These are phyloP conservation scores for Salarias fasciatus DNA, from an alignment of 2,797 vertebrate species.

Conservation along the genomic window DNA sequence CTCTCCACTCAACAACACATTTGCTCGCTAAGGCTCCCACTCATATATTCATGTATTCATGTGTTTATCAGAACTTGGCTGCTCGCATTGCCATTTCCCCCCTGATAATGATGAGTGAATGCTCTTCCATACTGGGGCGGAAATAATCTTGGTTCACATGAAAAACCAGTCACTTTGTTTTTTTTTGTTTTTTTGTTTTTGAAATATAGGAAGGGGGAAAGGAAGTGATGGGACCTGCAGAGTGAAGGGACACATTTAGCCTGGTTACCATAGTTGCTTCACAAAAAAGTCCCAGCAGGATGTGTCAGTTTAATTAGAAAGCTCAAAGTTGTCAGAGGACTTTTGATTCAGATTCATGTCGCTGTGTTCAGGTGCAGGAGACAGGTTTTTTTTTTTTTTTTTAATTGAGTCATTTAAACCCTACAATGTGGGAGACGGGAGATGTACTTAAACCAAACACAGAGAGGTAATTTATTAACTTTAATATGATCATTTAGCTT, in stretches of 20 bases:
- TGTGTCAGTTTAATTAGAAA: constrained; percentile 32
- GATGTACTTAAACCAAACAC: constrained; percentile 1
- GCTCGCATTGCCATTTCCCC: constrained; percentile 69
- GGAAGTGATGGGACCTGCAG: constrained; percentile 33
- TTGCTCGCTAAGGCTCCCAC: constrained; percentile 52
- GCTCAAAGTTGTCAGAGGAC: background rate
- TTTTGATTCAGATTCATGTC: background rate
- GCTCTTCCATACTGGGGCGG: constrained; percentile 62
- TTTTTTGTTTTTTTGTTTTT: constrained; percentile 31
- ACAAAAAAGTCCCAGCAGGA: constrained; percentile 10
- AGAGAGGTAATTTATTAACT: background rate
- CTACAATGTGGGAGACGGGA: background rate
- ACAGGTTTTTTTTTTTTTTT: background rate
- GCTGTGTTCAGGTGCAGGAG: constrained; percentile 6
- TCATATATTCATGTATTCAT: constrained; percentile 82
- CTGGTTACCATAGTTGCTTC: constrained; percentile 23
- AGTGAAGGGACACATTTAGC: constrained; percentile 36
- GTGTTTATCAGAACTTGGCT: constrained; percentile 76
- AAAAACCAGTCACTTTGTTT: constrained; percentile 55
- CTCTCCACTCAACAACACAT: constrained; percentile 74
- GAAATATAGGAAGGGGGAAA: constrained; percentile 20
- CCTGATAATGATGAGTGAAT: constrained; percentile 71
- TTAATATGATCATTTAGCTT: background rate
- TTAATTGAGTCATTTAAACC: constrained; percentile 6
- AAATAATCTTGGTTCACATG: constrained; percentile 67